Conservation (phyloP, 2,888 invertebrate genomes). For the Sinelater perroti region DNA sequence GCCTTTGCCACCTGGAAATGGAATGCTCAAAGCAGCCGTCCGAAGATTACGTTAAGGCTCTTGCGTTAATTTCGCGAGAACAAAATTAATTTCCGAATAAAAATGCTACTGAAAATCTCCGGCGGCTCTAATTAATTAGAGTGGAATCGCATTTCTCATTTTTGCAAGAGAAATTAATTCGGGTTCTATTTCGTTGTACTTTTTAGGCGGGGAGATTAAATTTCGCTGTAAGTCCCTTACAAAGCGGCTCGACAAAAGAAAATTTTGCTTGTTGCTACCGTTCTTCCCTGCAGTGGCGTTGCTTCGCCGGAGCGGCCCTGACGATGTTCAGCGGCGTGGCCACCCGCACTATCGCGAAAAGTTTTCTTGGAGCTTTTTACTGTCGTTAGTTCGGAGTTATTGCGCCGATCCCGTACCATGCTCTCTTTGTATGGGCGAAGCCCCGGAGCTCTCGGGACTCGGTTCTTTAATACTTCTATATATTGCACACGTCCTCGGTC, state of each 20-base stretch:
- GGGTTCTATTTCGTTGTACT: not conserved
- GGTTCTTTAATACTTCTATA: constrained; percentile 24
- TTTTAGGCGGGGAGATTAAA: constrained; percentile 5
- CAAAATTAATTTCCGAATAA: not conserved
- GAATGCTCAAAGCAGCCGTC: no score
- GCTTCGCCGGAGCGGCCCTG: constrained; percentile 1
- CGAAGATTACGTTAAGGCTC: no score
- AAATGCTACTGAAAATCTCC: not conserved
- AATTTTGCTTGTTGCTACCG: constrained; percentile 12
- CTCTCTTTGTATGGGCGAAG: constrained; percentile 16
- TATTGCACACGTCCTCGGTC: constrained; percentile 19
- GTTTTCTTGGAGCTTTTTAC: constrained; percentile 17
- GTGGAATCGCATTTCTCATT: not conserved
- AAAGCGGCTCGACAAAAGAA: not conserved
- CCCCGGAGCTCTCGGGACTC: constrained; percentile 16
- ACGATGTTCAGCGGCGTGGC: constrained; percentile 14
- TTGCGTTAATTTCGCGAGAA: no score
- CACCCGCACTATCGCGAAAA: constrained; percentile 6
- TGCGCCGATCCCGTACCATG: constrained; percentile 8
- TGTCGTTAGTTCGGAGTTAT: constrained; percentile 14
- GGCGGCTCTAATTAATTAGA: constrained; percentile 2
- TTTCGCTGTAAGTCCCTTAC: not conserved
- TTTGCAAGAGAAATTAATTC: constrained; percentile 3
- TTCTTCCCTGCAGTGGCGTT: constrained; percentile 4
- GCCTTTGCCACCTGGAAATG: no score